These are phyloP conservation scores for Ormia ochracea DNA, from an alignment of 2,888 invertebrate species.

Conservation along the genomic window DNA sequence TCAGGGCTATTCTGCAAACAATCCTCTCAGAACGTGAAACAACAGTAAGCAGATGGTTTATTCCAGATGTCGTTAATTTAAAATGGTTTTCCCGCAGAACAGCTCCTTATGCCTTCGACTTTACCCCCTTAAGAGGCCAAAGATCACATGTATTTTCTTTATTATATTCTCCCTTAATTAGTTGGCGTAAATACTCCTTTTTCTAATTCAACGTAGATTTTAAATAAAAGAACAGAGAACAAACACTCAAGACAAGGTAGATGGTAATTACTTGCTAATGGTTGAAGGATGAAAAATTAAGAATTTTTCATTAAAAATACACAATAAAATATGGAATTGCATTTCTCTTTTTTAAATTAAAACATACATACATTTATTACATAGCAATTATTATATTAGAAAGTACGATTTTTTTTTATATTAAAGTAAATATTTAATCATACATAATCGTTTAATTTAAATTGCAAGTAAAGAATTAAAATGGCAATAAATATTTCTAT, in stretches of 20 bases:
- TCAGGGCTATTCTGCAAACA: not conserved
- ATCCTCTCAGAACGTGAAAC: too few relatives aligned
- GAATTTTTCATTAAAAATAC: conserved; percentile 14
- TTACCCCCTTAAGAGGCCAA: conserved; percentile 52
- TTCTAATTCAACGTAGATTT: conserved; percentile 3
- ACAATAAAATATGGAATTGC: conserved; percentile 60
- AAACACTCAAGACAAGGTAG: conserved; percentile 13
- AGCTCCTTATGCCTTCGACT: not conserved
- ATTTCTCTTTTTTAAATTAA: conserved; percentile 37
- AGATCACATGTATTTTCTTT: conserved; percentile 47
- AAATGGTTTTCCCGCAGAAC: not conserved
- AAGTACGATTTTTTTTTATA: conserved; percentile 30
- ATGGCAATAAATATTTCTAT: conserved; percentile 55
- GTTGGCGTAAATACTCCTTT: conserved; percentile 37
- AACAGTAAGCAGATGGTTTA: too few relatives aligned
- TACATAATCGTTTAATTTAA: conserved; percentile 33
- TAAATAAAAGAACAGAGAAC: not conserved
- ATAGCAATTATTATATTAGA: conserved; percentile 29
- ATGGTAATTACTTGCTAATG: not conserved
- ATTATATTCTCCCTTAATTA: conserved; percentile 6
- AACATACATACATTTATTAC: conserved; percentile 26
- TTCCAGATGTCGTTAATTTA: not conserved
- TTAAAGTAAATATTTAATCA: conserved; percentile 40
- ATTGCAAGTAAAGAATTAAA: conserved; percentile 33
- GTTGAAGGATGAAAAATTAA: not conserved